A percentile compares a stretch with the other conserved stretches of the same genome.
Evolutionary conservation across 2,797 vertebrate genomes (phyloP).

Genomic region (Siniperca obscura): DNA sequence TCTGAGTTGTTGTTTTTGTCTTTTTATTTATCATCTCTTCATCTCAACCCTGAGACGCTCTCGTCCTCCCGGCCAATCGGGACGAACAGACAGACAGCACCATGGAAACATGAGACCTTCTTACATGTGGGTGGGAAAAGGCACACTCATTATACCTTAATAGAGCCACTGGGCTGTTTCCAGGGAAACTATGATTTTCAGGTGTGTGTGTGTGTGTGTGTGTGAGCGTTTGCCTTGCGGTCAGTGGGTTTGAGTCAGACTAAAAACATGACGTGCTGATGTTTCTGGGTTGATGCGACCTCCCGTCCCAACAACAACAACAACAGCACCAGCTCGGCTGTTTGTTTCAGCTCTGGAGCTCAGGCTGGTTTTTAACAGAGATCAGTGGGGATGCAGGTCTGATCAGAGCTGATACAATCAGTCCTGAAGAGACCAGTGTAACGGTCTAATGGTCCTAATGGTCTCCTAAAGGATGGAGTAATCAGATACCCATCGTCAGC

Average conservation of each 20-base stretch:
- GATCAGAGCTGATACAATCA: neutral
- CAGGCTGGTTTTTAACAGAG: neutral
- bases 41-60: slow-evolving; percentile 44
- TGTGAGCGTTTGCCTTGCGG: slow-evolving; percentile 16
- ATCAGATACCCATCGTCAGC: neutral
- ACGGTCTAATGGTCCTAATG: neutral
- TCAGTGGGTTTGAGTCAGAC: slow-evolving; percentile 58
- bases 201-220: slow-evolving; percentile 60
- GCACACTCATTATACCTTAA: slow-evolving; percentile 74
- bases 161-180: slow-evolving; percentile 81
- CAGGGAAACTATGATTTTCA: slow-evolving; percentile 85
- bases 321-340: slow-evolving; percentile 13
- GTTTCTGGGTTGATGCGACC: slow-evolving; percentile 48
- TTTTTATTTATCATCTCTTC: slow-evolving; percentile 31
- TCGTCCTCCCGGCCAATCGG: slow-evolving; percentile 64
- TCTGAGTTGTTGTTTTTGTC: neutral
- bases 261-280: slow-evolving; percentile 56
- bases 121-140: slow-evolving; percentile 76
- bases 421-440: neutral
- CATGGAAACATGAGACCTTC: slow-evolving; percentile 80
- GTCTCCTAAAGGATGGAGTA: neutral
- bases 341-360: neutral
- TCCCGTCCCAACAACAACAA: slow-evolving; percentile 39
- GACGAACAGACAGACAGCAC: slow-evolving; percentile 52
- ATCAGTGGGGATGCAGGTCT: neutral